These are phyloP conservation scores for Rhinoderma darwinii DNA, from an alignment of 2,113 vertebrate genomes.

Conservation along the genomic window DNA sequence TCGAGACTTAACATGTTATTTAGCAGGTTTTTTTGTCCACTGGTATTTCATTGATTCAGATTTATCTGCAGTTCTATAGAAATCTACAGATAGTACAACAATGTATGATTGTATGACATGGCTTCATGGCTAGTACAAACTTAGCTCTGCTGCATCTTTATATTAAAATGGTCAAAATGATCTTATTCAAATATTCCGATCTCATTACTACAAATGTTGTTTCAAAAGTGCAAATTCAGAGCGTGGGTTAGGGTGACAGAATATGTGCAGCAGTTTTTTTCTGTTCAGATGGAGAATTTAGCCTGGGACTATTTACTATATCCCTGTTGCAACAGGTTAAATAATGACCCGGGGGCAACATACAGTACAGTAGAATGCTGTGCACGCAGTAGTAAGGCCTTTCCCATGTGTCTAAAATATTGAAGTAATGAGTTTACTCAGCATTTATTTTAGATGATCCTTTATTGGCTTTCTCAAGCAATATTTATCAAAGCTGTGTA, in stretches of 20 bases:
- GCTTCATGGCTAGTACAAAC: not conserved
- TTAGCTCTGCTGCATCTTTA: not conserved
- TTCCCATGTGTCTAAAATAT: constrained; percentile 12
- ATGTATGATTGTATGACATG: too few relatives aligned
- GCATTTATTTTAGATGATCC: not conserved
- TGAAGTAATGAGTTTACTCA: not conserved
- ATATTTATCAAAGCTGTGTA: not conserved
- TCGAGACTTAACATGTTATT: too few relatives aligned
- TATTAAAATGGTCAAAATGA: not conserved
- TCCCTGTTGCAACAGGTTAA: constrained; percentile 17
- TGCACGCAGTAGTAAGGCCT: not conserved
- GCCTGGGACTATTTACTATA: not conserved
- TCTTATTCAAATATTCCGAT: too few relatives aligned
- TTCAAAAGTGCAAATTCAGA: too few relatives aligned
- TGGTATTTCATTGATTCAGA: not conserved
- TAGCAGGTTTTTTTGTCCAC: too few relatives aligned
- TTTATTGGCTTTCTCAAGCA: not conserved
- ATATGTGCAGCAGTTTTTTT: not conserved
- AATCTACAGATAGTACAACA: not conserved
- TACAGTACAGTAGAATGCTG: not conserved
- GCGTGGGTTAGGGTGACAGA: not conserved
- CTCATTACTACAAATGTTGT: too few relatives aligned
- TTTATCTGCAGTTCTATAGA: not conserved
- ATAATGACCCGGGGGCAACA: constrained; percentile 6
- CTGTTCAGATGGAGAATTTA: too few relatives aligned